These are phyloP conservation scores for Linepithema humile DNA, from an alignment of 1,140 invertebrate species.

Conservation along the genomic window DNA sequence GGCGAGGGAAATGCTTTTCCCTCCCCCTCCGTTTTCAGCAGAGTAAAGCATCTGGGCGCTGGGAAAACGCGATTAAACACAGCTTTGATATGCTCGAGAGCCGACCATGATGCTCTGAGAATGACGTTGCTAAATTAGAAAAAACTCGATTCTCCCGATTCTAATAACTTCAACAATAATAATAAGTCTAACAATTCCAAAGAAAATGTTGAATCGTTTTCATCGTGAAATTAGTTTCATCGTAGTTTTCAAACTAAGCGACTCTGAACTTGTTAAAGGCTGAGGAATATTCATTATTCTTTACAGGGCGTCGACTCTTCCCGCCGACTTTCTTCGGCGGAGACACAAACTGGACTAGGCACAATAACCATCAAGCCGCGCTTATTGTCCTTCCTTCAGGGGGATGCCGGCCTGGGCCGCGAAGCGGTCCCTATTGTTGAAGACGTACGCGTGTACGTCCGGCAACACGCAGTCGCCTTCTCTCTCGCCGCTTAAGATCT, in stretches of 20 bases:
- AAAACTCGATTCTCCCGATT: too few species aligned
- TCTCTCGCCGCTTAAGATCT: constrained; percentile 76
- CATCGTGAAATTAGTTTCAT: neutral
- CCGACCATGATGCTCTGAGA: neutral
- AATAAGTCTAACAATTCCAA: neutral
- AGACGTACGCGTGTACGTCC: constrained; percentile 69
- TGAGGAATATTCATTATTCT: constrained; percentile 16
- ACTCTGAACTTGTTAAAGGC: neutral
- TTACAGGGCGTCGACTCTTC: constrained; percentile 2
- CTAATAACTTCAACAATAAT: neutral
- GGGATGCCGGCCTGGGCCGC: constrained; percentile 57
- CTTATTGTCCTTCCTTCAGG: constrained; percentile 80
- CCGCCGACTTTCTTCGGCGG: constrained; percentile 19
- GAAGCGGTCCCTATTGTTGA: constrained; percentile 73
- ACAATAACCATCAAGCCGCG: constrained; percentile 81
- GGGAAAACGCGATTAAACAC: constrained; percentile 19
- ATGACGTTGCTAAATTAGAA: neutral
- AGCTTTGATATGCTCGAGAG: neutral
- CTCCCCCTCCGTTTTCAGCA: constrained; percentile 2
- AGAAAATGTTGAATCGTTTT: neutral
- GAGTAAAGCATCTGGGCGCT: neutral
- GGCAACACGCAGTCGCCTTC: constrained; percentile 63
- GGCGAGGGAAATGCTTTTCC: constrained; percentile 26
- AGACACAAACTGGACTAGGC: constrained; percentile 70
- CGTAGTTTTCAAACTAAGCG: neutral